Evolutionary conservation across 2,797 vertebrate genomes (phyloP).

Genomic region (Vespertilio murinus): DNA sequence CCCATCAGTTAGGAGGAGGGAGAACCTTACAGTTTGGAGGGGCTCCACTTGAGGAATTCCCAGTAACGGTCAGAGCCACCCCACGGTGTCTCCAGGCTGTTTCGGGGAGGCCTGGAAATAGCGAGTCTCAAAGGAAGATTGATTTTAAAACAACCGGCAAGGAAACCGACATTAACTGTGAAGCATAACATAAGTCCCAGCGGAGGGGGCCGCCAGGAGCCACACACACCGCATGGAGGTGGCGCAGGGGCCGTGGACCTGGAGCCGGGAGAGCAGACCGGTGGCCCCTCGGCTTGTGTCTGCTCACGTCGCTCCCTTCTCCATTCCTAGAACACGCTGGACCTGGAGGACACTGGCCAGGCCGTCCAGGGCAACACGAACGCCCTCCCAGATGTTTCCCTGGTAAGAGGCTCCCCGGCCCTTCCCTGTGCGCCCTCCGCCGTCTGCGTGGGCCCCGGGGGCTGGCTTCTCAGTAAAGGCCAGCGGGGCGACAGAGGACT

Average conservation of each 20-base stretch:
- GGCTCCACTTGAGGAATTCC: not conserved
- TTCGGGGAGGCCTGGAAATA: not conserved
- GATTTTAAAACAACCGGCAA: not conserved
- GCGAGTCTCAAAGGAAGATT: not conserved
- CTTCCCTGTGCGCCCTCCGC: too few species aligned
- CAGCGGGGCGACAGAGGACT: not conserved
- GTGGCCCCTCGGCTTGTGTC: not conserved
- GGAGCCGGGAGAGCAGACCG: not conserved
- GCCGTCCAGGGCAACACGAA: conserved; percentile 86
- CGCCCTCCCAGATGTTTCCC: conserved; percentile 91
- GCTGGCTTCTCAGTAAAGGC: not conserved
- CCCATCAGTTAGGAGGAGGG: too few species aligned
- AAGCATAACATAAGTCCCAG: not conserved
- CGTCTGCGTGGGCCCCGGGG: not conserved
- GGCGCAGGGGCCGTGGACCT: not conserved
- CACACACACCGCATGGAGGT: rapidly evolving
- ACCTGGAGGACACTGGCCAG: conserved; percentile 87
- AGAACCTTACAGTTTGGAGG: too few species aligned
- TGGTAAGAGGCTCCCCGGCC: conserved; percentile 85
- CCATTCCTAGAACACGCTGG: conserved; percentile 89
- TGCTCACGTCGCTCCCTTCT: conserved; percentile 30
- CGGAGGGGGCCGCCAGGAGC: rapidly evolving
- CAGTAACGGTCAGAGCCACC: not conserved
- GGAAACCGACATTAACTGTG: not conserved
- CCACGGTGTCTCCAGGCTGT: not conserved